Percentiles rank a stretch among this genome's conserved stretches.
phyloP scores from a whole-genome alignment of 37 sponge, comb jelly and placozoan species.

The Geodia barretti region DNA sequence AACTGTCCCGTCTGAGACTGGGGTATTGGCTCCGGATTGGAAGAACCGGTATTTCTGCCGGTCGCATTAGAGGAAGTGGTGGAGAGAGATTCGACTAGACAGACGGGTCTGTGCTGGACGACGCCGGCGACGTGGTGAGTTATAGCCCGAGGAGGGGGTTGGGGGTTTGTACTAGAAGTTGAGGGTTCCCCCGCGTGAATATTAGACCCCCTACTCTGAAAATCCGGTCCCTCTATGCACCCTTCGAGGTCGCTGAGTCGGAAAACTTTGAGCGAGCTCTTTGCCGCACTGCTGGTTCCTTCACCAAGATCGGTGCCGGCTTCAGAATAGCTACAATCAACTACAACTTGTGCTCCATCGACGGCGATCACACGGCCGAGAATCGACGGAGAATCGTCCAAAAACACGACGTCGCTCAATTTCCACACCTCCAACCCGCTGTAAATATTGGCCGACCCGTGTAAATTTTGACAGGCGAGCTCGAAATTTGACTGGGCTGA shows the following conservation, averaged over 20 bases:
- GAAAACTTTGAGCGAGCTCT: too few relatives aligned
- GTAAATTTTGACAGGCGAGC: background rate
- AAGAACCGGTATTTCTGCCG: background rate
- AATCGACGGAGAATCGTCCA: slow-evolving; percentile 68
- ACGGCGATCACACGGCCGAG: slow-evolving; percentile 71
- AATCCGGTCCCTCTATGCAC: slow-evolving; percentile 18
- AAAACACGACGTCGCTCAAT: slow-evolving; percentile 61
- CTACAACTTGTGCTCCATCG: slow-evolving; percentile 67
- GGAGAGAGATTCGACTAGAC: slow-evolving; percentile 41
- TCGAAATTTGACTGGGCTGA: background rate
- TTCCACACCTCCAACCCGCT: slow-evolving; percentile 58
- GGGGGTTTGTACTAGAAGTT: too few relatives aligned
- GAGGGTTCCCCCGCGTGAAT: too few relatives aligned
- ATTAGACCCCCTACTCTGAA: too few relatives aligned
- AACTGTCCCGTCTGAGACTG: background rate
- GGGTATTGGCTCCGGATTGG: background rate
- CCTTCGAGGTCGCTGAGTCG: slow-evolving; percentile 45
- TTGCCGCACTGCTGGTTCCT: background rate
- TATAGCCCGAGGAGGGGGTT: too few relatives aligned
- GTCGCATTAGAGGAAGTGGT: background rate
- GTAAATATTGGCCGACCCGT: background rate
- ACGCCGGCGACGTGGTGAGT: slow-evolving; percentile 64
- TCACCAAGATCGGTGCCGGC: background rate
- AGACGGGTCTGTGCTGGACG: slow-evolving; percentile 69
- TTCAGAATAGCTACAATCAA: slow-evolving; percentile 43